Base-by-base conservation (phyloP, 2,888 invertebrate genomes). In the Cetonia aurata region DNA sequence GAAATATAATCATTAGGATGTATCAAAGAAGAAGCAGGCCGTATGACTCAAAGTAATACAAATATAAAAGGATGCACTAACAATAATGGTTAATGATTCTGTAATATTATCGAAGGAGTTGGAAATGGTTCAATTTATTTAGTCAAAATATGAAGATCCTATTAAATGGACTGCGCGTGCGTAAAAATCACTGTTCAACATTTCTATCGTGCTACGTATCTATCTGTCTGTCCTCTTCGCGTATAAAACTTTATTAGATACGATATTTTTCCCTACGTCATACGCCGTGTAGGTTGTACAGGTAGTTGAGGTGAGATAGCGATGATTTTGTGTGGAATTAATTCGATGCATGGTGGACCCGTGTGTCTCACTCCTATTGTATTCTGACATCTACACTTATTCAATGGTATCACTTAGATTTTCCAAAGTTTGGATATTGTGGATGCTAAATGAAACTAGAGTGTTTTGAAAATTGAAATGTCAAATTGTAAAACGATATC, bases 391-490 rank as follows among this genome's bases (percentile, higher is more conserved):
- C 68, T 71, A 71, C 71, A 68, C 48, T 67, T 65, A 60, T 68
- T 60, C 50, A 37, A 41, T 62, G 73, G 73, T 71, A 74, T 72
- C 72, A 73, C 70, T 70, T 48, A 74, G 65, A 69, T 71, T 75
- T 75, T 72, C 67, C 72, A 73, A 73, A 72, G 69, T 73, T 74
- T 62, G 62, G 62, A 69, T 72, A 74, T 74, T 67, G 67, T 55
- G 65, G 68, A 71, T 71, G 57, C 55, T 69, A 71, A 71, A 71
- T 65, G 62, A 55, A 56, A 44, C 46, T 46, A 62, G 65, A 50
- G 68, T 69, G 65, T 68, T 68, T 70, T 68, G 62, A 72, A 71
- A 72, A 71, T 71, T 75, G 75, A 72, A 67, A 75, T 75, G 75
- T 75, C 72, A 72, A 71, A 69, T 67, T 66, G 59, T 71, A 74